phyloP scores from a whole-genome alignment of 2,113 vertebrate species.

The Menidia beryllina region DNA sequence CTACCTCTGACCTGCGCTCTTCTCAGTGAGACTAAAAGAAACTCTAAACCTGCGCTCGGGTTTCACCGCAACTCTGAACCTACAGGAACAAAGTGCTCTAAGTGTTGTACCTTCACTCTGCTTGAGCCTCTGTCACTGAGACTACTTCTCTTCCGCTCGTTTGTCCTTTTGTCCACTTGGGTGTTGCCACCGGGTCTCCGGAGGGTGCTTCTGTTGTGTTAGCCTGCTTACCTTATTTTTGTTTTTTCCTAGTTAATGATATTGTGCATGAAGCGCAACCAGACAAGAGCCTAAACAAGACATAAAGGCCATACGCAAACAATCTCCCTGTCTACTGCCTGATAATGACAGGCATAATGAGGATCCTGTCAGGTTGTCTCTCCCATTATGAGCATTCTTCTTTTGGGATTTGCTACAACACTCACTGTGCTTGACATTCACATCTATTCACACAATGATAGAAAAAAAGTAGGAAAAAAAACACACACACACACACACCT shows the following conservation, averaged over 20 bases:
- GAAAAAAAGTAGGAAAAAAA: not conserved
- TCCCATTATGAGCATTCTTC: slow-evolving; percentile 66
- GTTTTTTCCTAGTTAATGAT: slow-evolving; percentile 65
- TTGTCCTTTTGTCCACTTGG: slow-evolving; percentile 37
- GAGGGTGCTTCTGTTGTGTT: slow-evolving; percentile 43
- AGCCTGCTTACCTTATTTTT: slow-evolving; percentile 33
- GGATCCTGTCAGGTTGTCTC: slow-evolving; percentile 61
- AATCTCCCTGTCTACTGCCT: slow-evolving; percentile 55
- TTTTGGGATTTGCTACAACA: slow-evolving; percentile 64
- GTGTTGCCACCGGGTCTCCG: slow-evolving; percentile 18
- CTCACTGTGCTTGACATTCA: slow-evolving; percentile 69
- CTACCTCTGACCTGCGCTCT: slow-evolving; percentile 7
- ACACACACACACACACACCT: not conserved
- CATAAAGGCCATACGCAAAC: slow-evolving; percentile 66
- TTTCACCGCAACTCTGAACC: slow-evolving; percentile 2
- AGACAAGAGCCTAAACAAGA: slow-evolving; percentile 36
- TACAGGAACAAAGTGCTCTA: slow-evolving; percentile 2
- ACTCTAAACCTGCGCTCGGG: not conserved
- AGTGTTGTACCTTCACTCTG: not conserved
- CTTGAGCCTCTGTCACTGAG: slow-evolving; percentile 1
- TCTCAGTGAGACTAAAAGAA: slow-evolving; percentile 4
- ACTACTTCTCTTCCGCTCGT: slow-evolving; percentile 20
- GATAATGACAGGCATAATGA: slow-evolving; percentile 71
- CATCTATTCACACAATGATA: slow-evolving; percentile 46
- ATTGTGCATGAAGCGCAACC: slow-evolving; percentile 39